These are phyloP conservation scores for Batillaria attramentaria DNA, from an alignment of 1,140 invertebrate genomes.

Conservation along the genomic window DNA sequence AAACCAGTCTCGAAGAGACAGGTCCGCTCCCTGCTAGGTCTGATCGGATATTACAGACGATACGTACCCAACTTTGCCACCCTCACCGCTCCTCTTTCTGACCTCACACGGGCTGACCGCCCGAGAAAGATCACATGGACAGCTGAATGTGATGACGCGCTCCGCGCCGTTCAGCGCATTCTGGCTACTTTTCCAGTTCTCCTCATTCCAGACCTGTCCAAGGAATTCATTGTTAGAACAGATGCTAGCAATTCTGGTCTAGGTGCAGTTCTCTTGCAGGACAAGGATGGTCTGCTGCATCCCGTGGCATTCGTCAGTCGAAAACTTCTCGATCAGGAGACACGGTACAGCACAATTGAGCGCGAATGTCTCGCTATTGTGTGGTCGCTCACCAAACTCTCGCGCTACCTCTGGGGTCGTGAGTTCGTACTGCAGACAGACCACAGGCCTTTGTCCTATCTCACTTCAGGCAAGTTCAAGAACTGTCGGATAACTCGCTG, in stretches of 20 bases:
- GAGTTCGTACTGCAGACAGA: conserved; percentile 43
- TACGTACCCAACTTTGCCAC: no score
- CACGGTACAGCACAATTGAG: conserved; percentile 33
- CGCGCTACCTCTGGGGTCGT: conserved; percentile 40
- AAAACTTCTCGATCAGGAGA: conserved; percentile 31
- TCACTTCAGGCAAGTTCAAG: not conserved
- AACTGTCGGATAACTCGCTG: no score
- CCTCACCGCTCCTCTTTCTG: no score
- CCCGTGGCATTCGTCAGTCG: conserved; percentile 33
- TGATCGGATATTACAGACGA: no score
- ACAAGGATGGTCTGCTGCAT: not conserved
- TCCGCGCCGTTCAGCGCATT: conserved; percentile 32
- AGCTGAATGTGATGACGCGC: conserved; percentile 13
- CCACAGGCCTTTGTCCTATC: conserved; percentile 33
- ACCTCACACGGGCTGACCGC: no score
- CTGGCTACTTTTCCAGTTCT: conserved; percentile 33
- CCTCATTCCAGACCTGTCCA: conserved; percentile 24
- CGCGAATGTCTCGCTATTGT: conserved; percentile 43
- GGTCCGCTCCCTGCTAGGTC: no score
- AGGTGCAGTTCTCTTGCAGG: conserved; percentile 64
- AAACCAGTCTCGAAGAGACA: no score
- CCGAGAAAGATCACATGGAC: no score
- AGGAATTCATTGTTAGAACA: conserved; percentile 52
- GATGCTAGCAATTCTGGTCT: conserved; percentile 62
- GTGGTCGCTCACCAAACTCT: conserved; percentile 42